phyloP scores from a whole-genome alignment of 30 jellyfish, hydroid and myxozoan species.

The Chrysaora quinquecirrha region DNA sequence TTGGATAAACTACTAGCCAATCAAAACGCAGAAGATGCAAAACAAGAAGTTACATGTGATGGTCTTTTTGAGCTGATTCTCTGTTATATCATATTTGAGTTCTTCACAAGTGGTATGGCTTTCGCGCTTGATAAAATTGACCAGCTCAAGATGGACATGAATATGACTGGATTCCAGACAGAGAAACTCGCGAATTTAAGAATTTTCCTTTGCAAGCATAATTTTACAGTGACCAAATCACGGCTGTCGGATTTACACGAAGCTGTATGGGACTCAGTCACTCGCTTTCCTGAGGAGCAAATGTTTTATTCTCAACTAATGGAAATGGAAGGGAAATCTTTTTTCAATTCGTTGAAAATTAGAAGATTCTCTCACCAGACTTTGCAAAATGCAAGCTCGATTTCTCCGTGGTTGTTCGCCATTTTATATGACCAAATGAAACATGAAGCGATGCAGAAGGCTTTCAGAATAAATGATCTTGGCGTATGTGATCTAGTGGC shows the following conservation, averaged over 20 bases:
- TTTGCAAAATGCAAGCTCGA: constrained; percentile 4
- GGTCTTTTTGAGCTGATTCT: constrained; percentile 42
- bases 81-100: constrained; percentile 39
- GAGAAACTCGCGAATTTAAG: constrained; percentile 11
- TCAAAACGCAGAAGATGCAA: too few species aligned
- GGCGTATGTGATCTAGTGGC: background rate
- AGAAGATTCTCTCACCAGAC: constrained; percentile 32
- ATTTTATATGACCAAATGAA: constrained; percentile 51
- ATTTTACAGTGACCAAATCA: background rate
- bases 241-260: constrained; percentile 15
- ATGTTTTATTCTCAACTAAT: background rate
- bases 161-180: background rate
- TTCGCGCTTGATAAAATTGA: constrained; percentile 15
- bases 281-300: constrained; percentile 49
- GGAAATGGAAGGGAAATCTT: constrained; percentile 22
- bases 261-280: constrained; percentile 46
- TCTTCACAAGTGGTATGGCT: background rate
- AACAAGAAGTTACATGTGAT: background rate
- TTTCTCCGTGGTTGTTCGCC: constrained; percentile 49
- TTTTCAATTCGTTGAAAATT: constrained; percentile 54
- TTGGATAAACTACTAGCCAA: constrained; percentile 21
- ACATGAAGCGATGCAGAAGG: constrained; percentile 13
- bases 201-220: background rate
- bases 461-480: background rate
- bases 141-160: constrained; percentile 1